Base-by-base conservation (phyloP, 1,140 invertebrate genomes). In the Agrypnia vestita region DNA sequence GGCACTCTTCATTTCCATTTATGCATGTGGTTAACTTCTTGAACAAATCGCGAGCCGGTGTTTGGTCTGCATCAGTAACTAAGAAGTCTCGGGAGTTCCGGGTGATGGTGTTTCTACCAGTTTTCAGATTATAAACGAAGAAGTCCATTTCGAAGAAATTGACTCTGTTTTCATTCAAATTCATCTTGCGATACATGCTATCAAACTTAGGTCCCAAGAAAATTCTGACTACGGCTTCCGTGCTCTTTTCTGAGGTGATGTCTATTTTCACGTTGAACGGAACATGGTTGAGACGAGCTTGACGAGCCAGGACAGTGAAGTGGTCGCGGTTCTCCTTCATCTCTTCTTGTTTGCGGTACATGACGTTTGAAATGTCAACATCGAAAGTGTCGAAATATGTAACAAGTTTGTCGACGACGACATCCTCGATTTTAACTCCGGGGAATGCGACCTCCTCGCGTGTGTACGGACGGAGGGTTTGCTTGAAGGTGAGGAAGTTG, bases 101-200 rank as follows among this genome's bases (percentile, higher is more conserved):
- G 55, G 90, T 87, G 78, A 96, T 91, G 51, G 90, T 87, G 84
- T 94, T 95, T 76, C 92, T 88, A 69, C 94, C 94, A 77, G 90
- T 86, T 4, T 86, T 85, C 47, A 96, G 86, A 74, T 92, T 90
- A 84, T 92, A 91, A 44, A 91, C 84, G 86, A 94, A 95, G 84
- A 91, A 92, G 83, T 96, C 94, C 64, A 95, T 86, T 85, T 93
- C 90, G 61, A 94, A 91, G 83, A 94, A 94, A 84, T 93, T 91
- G 76, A 89, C 85, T 78, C 89, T 88, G 82, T 89, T 90, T 4
- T 92, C 86, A 12, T 84, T 84, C 12, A 91, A 85, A 44, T 90
- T 83, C 3, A 91, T 80, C 3, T 85, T 55, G 51, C 90, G 87
- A 12, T 90, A 90, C 76, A 91, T 88, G 61, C 89, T 88, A 83